Conservation (phyloP, 2,888 invertebrate species). For the Melanophora roralis region DNA sequence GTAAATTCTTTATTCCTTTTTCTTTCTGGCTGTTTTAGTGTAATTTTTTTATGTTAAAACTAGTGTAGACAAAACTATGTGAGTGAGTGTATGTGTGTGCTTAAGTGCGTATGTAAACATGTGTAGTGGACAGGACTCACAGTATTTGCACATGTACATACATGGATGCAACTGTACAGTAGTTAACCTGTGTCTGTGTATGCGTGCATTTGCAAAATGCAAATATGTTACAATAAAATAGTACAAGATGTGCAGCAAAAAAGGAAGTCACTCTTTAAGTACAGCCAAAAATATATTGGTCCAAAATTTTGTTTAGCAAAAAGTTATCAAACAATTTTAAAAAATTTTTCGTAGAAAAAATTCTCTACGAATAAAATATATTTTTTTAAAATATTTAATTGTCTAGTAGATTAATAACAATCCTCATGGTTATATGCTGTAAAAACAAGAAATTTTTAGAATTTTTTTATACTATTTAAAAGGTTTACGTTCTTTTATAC, state of each 20-base stretch:
- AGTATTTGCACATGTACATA: neutral
- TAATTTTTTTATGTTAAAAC: neutral
- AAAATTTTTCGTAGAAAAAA: no score
- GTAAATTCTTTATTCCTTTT: neutral
- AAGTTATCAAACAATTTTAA: no score
- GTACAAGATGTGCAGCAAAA: neutral
- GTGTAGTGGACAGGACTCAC: slow-evolving; percentile 59
- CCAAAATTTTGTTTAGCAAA: no score
- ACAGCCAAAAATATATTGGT: slow-evolving; percentile 9
- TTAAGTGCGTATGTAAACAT: slow-evolving; percentile 43
- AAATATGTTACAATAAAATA: slow-evolving; percentile 41
- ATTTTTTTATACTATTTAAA: no score
- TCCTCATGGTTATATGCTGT: no score
- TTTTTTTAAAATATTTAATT: no score
- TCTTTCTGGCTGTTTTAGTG: slow-evolving; percentile 9
- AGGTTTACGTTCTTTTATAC: no score
- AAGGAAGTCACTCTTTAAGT: neutral
- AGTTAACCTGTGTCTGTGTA: no score
- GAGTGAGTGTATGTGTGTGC: slow-evolving; percentile 5
- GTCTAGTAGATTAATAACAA: no score
- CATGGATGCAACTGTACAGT: slow-evolving; percentile 38
- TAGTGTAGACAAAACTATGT: neutral
- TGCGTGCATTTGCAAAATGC: slow-evolving; percentile 45
- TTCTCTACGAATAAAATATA: no score
- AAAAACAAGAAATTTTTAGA: no score